Conservation (phyloP, 2,888 invertebrate genomes). For the Polylopha cassiicola region DNA sequence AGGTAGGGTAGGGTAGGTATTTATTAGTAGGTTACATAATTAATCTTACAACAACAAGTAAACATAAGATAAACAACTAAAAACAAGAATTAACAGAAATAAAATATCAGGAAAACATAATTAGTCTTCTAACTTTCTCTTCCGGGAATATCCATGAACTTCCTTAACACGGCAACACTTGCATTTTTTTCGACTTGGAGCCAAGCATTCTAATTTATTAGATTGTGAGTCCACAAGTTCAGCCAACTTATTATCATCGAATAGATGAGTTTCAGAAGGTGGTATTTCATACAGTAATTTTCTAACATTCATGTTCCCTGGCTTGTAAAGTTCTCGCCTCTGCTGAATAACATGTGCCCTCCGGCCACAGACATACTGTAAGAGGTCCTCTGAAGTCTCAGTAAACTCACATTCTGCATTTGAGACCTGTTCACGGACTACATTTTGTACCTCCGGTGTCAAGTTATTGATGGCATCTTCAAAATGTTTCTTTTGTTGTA, state of each 20-base stretch:
- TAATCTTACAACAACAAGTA: no score
- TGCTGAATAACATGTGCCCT: slow-evolving; percentile 22
- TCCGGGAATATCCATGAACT: no score
- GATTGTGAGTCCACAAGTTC: slow-evolving; percentile 10
- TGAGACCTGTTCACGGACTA: slow-evolving; percentile 2
- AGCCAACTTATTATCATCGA: slow-evolving; percentile 10
- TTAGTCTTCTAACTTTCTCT: no score
- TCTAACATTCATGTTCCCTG: slow-evolving; percentile 12
- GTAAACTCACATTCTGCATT: slow-evolving; percentile 14
- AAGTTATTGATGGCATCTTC: slow-evolving; percentile 3
- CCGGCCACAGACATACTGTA: slow-evolving; percentile 23
- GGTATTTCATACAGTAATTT: slow-evolving; percentile 16
- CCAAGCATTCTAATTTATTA: slow-evolving; percentile 6
- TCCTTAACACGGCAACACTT: slow-evolving; percentile 11
- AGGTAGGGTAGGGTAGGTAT: no score
- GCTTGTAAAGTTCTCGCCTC: slow-evolving; percentile 17
- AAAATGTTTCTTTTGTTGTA: slow-evolving; percentile 19
- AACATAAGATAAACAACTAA: no score
- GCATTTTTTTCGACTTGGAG: slow-evolving; percentile 9
- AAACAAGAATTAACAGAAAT: background rate
- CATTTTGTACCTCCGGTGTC: slow-evolving; percentile 2
- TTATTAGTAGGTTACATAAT: no score
- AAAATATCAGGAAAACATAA: no score
- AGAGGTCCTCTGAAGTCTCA: slow-evolving; percentile 17
- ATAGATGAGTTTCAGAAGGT: slow-evolving; percentile 21